phyloP scores from a whole-genome alignment of 2,888 invertebrate genomes.

The Trisateles emortualis region DNA sequence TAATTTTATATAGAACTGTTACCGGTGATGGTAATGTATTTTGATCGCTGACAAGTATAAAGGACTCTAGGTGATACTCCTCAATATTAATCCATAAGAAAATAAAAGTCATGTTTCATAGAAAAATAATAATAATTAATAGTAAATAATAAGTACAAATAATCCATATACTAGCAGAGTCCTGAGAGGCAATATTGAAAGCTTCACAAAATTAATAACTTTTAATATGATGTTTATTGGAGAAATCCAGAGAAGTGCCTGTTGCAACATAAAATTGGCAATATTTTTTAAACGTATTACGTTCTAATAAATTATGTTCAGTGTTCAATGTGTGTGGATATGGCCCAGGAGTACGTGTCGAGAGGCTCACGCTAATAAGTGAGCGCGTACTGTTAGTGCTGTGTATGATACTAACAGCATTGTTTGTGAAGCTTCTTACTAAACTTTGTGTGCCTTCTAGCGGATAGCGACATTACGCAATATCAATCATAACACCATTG shows the following conservation, averaged over 20 bases:
- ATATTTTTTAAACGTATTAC: slow-evolving; percentile 83
- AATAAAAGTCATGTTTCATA: slow-evolving; percentile 66
- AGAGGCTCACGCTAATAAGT: slow-evolving; percentile 31
- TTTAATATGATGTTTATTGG: slow-evolving; percentile 85
- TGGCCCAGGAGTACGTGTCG: slow-evolving; percentile 37
- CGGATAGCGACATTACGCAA: slow-evolving; percentile 84
- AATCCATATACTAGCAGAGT: slow-evolving; percentile 70
- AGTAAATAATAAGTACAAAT: slow-evolving; percentile 77
- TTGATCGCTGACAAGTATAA: slow-evolving; percentile 68
- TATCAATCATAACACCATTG: slow-evolving; percentile 78
- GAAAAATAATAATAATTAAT: slow-evolving; percentile 72
- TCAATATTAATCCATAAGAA: slow-evolving; percentile 69
- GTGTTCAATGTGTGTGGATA: slow-evolving; percentile 69
- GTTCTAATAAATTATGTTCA: slow-evolving; percentile 74
- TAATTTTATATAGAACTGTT: slow-evolving; percentile 81
- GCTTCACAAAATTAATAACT: slow-evolving; percentile 80
- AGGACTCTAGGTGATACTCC: slow-evolving; percentile 71
- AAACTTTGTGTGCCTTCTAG: slow-evolving; percentile 87
- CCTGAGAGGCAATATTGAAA: slow-evolving; percentile 78
- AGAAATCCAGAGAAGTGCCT: slow-evolving; percentile 86
- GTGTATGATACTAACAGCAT: slow-evolving; percentile 55
- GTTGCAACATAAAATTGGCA: slow-evolving; percentile 86
- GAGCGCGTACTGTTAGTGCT: slow-evolving; percentile 16
- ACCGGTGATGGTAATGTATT: slow-evolving; percentile 72
- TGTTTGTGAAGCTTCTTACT: slow-evolving; percentile 85